Evolutionary conservation across 2,797 vertebrate genomes (phyloP).

Genomic region (Paratrypauchen microcephalus): DNA sequence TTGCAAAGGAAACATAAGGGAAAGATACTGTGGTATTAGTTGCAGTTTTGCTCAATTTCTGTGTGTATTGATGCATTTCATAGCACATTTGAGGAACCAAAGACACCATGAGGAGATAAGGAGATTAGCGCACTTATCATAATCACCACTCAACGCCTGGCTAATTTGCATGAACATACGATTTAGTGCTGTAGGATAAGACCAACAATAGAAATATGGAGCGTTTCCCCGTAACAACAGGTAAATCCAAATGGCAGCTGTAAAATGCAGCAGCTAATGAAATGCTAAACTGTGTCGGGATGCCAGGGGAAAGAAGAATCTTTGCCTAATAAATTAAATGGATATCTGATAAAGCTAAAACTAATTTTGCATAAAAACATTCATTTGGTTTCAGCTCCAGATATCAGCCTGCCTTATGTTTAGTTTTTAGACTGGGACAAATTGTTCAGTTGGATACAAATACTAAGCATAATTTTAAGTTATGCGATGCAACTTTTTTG

Average conservation of each 20-base stretch:
- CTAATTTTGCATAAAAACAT: slow-evolving; percentile 63
- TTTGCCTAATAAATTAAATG: slow-evolving; percentile 60
- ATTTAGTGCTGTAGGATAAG: slow-evolving; percentile 73
- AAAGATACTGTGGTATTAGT: slow-evolving; percentile 57
- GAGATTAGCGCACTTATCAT: slow-evolving; percentile 83
- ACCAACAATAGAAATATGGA: slow-evolving; percentile 67
- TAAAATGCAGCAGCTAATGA: slow-evolving; percentile 67
- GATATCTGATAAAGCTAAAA: slow-evolving; percentile 58
- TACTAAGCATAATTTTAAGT: neutral
- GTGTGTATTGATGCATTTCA: slow-evolving; percentile 78
- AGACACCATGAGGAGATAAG: slow-evolving; percentile 80
- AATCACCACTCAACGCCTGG: slow-evolving; percentile 77
- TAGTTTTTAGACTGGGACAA: neutral
- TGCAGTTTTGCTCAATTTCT: slow-evolving; percentile 74
- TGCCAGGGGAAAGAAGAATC: slow-evolving; percentile 59
- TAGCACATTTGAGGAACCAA: slow-evolving; percentile 78
- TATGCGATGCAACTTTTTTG: neutral
- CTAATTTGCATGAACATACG: slow-evolving; percentile 77
- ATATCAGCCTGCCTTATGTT: neutral
- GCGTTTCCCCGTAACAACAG: slow-evolving; percentile 72
- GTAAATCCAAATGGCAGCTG: slow-evolving; percentile 79
- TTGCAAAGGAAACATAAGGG: slow-evolving; percentile 54
- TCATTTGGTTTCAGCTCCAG: slow-evolving; percentile 19
- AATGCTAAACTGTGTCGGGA: slow-evolving; percentile 57
- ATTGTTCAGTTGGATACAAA: neutral